Evolutionary conservation across 1,140 invertebrate species (phyloP).

Genomic region (Scaptomyza hsui): DNA sequence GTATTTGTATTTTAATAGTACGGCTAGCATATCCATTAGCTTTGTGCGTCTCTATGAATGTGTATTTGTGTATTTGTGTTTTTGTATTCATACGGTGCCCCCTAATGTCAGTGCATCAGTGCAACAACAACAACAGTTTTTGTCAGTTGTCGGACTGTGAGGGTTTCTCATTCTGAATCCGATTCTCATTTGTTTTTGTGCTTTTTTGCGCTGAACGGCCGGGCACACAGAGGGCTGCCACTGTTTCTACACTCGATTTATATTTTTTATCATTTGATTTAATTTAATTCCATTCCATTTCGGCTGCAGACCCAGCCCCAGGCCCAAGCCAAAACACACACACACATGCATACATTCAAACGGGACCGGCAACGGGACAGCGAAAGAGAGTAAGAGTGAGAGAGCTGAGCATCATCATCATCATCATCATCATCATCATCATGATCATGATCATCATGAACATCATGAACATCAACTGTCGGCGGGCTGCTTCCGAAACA

Average conservation of each 20-base stretch:
- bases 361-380: slow-evolving; percentile 17
- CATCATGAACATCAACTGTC: slow-evolving; percentile 23
- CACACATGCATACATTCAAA: slow-evolving; percentile 6
- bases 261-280: slow-evolving; percentile 83
- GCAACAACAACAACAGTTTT: slow-evolving; percentile 30
- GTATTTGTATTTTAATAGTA: slow-evolving; percentile 24
- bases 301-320: slow-evolving; percentile 54
- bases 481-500: slow-evolving; percentile 68
- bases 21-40: slow-evolving; percentile 31
- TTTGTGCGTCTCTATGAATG: slow-evolving; percentile 9
- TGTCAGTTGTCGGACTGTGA: slow-evolving; percentile 32
- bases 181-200: slow-evolving; percentile 36
- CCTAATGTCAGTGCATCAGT: slow-evolving; percentile 49
- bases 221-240: slow-evolving; percentile 69
- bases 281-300: slow-evolving; percentile 80
- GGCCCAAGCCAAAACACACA: slow-evolving; percentile 11
- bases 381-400: not conserved
- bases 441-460: slow-evolving; percentile 33
- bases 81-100: slow-evolving; percentile 23
- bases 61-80: not conserved
- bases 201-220: slow-evolving; percentile 20
- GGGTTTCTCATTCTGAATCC: slow-evolving; percentile 35
- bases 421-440: slow-evolving; percentile 32
- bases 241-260: slow-evolving; percentile 81
- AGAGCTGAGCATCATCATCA: slow-evolving; percentile 11